Evolutionary conservation across 2,888 invertebrate species (phyloP).

Genomic region (Pachydiplax longipennis): DNA sequence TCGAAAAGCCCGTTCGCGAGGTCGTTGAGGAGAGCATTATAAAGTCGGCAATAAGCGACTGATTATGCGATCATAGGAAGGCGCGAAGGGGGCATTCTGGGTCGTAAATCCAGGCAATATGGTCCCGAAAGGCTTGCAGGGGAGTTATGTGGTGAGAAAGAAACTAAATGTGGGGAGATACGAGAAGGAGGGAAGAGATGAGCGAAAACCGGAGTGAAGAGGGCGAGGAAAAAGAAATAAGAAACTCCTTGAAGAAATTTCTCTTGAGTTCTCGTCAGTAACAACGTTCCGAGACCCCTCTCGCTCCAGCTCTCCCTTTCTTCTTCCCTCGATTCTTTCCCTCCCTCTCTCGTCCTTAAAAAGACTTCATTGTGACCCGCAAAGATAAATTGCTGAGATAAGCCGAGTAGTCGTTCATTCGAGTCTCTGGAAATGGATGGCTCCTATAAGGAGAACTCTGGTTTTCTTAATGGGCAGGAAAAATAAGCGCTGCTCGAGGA

Average conservation of each 20-base stretch:
- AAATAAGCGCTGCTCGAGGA: neutral
- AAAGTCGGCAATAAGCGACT: constrained; percentile 13
- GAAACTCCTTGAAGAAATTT: neutral
- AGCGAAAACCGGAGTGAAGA: neutral
- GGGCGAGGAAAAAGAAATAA: neutral
- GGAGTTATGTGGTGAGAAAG: neutral
- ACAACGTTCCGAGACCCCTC: neutral
- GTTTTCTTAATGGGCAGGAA: neutral
- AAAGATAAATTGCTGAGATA: neutral
- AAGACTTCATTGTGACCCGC: neutral
- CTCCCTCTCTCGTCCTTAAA: neutral
- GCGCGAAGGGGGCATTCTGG: neutral
- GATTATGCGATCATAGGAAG: neutral
- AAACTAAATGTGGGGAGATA: neutral
- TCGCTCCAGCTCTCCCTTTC: no score
- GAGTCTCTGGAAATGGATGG: neutral
- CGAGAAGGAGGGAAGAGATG: neutral
- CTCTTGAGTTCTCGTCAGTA: neutral
- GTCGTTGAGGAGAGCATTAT: neutral
- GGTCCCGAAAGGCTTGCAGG: neutral
- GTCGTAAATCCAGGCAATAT: neutral
- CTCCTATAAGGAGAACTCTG: neutral
- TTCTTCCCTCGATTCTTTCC: neutral
- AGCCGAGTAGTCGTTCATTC: neutral
- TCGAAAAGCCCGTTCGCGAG: neutral